A percentile compares a stretch with the other conserved stretches of the same genome.
These are phyloP conservation scores for Momotus momota DNA, from an alignment of 2,797 vertebrate genomes.

Conservation along the genomic window DNA sequence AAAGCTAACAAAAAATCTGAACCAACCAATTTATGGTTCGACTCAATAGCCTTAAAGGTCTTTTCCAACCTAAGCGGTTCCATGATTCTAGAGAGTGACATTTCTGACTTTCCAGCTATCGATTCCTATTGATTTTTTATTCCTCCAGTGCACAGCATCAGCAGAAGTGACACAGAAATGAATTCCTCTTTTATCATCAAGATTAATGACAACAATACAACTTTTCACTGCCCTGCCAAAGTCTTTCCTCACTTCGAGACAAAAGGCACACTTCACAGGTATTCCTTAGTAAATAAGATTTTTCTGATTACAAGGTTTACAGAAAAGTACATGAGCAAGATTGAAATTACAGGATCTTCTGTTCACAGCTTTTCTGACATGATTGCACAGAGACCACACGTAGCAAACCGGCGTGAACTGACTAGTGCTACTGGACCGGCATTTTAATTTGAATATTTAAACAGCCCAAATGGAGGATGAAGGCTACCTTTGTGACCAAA, in stretches of 20 bases:
- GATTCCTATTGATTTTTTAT: not conserved
- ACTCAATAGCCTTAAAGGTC: too few relatives aligned
- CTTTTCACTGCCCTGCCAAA: not conserved
- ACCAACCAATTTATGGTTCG: too few relatives aligned
- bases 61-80: too few relatives aligned
- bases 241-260: not conserved
- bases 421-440: not conserved
- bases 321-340: not conserved
- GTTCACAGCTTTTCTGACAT: not conserved
- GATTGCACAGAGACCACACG: not conserved
- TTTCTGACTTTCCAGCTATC: not conserved
- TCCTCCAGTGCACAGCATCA: not conserved
- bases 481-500: not conserved
- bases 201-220: not conserved
- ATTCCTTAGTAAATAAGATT: not conserved
- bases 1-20: not conserved
- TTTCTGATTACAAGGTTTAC: not conserved
- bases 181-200: not conserved
- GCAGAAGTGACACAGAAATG: not conserved
- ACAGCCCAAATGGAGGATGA: not conserved
- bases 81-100: not conserved
- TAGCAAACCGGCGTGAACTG: not conserved
- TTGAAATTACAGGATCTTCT: not conserved
- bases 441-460: not conserved
- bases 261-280: not conserved